Base-by-base conservation (phyloP, 2,113 vertebrate species). In the Hypanus sabinus region DNA sequence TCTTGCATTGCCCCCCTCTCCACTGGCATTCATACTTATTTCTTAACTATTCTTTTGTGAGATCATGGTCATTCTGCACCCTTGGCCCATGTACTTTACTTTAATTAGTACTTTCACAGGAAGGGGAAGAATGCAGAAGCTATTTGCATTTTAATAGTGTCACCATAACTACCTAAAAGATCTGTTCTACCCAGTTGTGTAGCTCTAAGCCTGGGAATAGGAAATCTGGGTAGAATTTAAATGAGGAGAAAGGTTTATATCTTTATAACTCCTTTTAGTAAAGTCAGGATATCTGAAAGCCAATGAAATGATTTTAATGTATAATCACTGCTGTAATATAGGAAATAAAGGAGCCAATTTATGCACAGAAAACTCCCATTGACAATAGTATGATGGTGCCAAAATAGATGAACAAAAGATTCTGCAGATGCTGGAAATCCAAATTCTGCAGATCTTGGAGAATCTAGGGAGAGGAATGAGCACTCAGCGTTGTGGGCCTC, bases 131-230 rank as follows among this genome's bases (percentile, higher is more conserved):
- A 87, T 7, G 22, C n/a, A 46, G 46, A 93, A 71, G 90, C 33
- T 71, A 93, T 93, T 93, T 73, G 65, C 90, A 71, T 93, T 93
- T 93, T 93, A 93, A 93, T 93, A 22, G 68, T 20, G 33, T 4
- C 3, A 27, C 68, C 24, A 22, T 8, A 93, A 36, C 11, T 93
- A 91, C 33, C 38, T 62, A 65, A 87, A 87, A 8, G 83, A 87
- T 90, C 68, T 90, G 70, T 36, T 60, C n/a, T 70, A 70, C n/a
- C 65, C 24, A 36, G n/a, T 91, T 91, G 62, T 70, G n/a, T 22
- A 70, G 65, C 88, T 91, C 38, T 70, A 91, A 20, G 30, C 33
- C 33, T 36, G n/a, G 16, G 88, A 85, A 60, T 36, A 68, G 18
- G 33, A 91, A 65, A 70, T 33, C 62, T 5, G 62, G 33, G n/a